Conservation (phyloP, 2,888 invertebrate species). For the Phortica magna region DNA sequence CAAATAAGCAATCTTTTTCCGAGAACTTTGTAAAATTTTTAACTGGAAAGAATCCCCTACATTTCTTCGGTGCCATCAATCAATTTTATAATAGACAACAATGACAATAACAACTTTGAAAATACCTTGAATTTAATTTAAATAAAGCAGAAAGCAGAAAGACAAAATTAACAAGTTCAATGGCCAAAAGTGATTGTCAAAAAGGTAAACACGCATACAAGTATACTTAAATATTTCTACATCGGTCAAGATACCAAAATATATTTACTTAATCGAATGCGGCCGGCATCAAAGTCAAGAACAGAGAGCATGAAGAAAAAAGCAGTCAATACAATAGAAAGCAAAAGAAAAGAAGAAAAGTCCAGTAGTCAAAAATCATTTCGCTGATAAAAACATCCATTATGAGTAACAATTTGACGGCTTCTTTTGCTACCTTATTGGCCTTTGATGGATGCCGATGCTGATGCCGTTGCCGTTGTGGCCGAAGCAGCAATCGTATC, state of each 20-base stretch:
- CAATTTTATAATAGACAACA: neutral
- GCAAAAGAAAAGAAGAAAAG: slow-evolving; percentile 47
- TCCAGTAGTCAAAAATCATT: slow-evolving; percentile 74
- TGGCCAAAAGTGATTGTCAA: slow-evolving; percentile 53
- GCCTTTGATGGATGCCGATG: slow-evolving; percentile 62
- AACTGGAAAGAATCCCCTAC: neutral
- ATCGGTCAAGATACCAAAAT: neutral
- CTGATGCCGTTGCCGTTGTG: slow-evolving; percentile 8
- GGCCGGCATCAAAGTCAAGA: slow-evolving; percentile 62
- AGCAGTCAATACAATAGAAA: slow-evolving; percentile 5
- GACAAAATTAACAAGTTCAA: slow-evolving; percentile 52
- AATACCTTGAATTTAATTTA: neutral
- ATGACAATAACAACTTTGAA: neutral
- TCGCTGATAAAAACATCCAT: slow-evolving; percentile 74
- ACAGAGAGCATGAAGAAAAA: slow-evolving; percentile 7
- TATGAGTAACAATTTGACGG: slow-evolving; percentile 74
- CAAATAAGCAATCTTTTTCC: too few species aligned
- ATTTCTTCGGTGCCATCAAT: neutral
- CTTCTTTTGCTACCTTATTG: slow-evolving; percentile 70
- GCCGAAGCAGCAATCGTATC: neutral
- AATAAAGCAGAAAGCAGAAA: neutral
- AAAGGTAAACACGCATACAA: slow-evolving; percentile 5
- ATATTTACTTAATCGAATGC: slow-evolving; percentile 4
- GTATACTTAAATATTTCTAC: neutral
- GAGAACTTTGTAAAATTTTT: neutral